Evolutionary conservation across 2,113 vertebrate species (phyloP), one percentile per base, ranked within the genome.

Genomic region (Tenrec ecaudatus): DNA sequence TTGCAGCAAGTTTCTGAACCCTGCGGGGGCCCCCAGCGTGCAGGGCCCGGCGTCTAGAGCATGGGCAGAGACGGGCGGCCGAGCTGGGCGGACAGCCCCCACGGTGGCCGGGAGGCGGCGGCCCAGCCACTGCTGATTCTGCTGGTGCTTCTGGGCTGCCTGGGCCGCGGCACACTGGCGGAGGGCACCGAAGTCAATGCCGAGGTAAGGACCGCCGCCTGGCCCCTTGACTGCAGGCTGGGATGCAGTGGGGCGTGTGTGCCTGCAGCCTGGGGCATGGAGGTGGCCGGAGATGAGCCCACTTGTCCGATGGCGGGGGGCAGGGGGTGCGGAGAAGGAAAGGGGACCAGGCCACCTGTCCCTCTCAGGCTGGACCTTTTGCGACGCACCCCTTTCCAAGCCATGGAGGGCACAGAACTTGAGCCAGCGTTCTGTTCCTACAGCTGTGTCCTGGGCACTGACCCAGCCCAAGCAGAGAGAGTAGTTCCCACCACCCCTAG

Each of bases 181-280:
- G 95, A 86, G 82, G 94, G 94, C 87, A 94, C 96, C 6, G 92
- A 97, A 71, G 93, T 97, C 91, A 95, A 96, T 3, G 97, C 97
- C 1, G 97, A 98, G 97, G 98, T 98, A 90, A 96, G 96, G 89
- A 86, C 79, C 87, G 71, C 40, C 1, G 33, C 66, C 40, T 12
- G 25, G 76, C 2, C 36, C n/a, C 47, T 20, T 11, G 17, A 43
- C 84, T 0, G 9, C 0, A 66, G 58, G 66, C 47, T 53, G 47
- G 47, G 47, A 10, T 53, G 47, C 47, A 53, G 88, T 31, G 38
- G 22, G 38, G 71, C 58, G 78, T 85, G 90, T 76, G 40, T 53
- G 36, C 92, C 88, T 11, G 86, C 75, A 60, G 60, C 20, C 75
- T 17, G 82, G 27, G 76, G 19, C 73, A 3, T 2, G 79, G 77